Conservation (phyloP, 2,797 vertebrate species). For the Mionectes olivaceus region DNA sequence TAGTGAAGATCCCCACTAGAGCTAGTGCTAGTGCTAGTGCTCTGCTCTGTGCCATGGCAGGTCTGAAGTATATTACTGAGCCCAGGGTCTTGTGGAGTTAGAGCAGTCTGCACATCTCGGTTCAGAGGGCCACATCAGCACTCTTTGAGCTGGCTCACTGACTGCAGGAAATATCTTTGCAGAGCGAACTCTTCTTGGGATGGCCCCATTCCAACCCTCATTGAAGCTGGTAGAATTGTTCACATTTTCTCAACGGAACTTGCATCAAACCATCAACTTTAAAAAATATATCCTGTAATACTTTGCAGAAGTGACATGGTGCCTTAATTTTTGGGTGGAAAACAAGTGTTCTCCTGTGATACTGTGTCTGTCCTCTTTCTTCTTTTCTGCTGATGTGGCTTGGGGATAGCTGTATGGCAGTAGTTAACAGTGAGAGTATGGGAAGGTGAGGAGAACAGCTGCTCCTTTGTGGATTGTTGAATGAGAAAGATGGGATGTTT, state of each 20-base stretch:
- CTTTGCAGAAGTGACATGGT: neutral
- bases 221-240: slow-evolving; percentile 21
- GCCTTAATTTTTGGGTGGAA: neutral
- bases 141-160: slow-evolving; percentile 22
- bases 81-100: neutral
- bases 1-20: neutral
- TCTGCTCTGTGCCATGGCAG: neutral
- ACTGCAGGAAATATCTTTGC: slow-evolving; percentile 49
- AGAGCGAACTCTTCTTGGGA: slow-evolving; percentile 1
- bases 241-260: neutral
- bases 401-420: neutral
- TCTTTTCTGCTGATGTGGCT: neutral
- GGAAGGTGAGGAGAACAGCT: neutral
- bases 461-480: neutral
- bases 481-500: neutral
- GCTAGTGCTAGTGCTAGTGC: neutral
- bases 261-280: neutral
- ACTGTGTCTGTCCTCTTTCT: neutral
- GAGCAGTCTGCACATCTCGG: neutral
- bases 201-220: slow-evolving; percentile 9
- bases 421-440: neutral
- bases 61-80: neutral
- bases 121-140: slow-evolving; percentile 36
- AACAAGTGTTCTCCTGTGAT: neutral
- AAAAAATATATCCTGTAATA: neutral